Base-by-base conservation (phyloP, 1,140 invertebrate species). In the Microplitis mediator region DNA sequence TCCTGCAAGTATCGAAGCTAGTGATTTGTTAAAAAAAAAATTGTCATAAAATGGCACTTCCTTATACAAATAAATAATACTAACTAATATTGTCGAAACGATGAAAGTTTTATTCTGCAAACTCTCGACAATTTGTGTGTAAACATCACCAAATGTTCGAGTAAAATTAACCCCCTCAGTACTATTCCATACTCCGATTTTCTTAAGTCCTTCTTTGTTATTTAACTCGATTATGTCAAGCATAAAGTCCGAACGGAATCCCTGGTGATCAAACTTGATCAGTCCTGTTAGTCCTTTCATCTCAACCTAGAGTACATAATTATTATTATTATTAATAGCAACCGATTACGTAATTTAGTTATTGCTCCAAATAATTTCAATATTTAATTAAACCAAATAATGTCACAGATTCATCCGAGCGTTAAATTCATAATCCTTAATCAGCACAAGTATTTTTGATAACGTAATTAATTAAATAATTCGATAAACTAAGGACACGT, bases 191-290 rank as follows among this genome's bases (percentile, higher is more conserved):
- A 91, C 93, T 14, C 96, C 95, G 60, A 97, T 94, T 84, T 95
- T 94, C 73, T 91, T 90, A 56, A 95, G 85, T 0, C 94, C 94
- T 45, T 92, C 91, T 78, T 94, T 92, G 34, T 90, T 93, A 74
- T 86, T 87, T 50, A 98, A 88, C 82, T 98, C 95, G 45, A 97
- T 92, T 73, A 98, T 94, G 81, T 97, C 95, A 54, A 98, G 88
- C 74, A 93, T 91, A 80, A 98, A 97, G 85, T 98, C 95, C 1
- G 94, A 94, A 71, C 97, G 89, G 84, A 96, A 97, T 39, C 97
- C 96, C 88, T 96, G 93, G 82, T 97, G 94, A 87, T 98, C 95
- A 83, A 98, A 98, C 84, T 96, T 95, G 74, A 98, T 96, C 13
- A 94, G 92, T 50, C 97, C 96, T 1, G 96, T 98, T 75, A 98